Base-by-base conservation (phyloP, 2,888 invertebrate genomes). In the Trissolcus japonicus region DNA sequence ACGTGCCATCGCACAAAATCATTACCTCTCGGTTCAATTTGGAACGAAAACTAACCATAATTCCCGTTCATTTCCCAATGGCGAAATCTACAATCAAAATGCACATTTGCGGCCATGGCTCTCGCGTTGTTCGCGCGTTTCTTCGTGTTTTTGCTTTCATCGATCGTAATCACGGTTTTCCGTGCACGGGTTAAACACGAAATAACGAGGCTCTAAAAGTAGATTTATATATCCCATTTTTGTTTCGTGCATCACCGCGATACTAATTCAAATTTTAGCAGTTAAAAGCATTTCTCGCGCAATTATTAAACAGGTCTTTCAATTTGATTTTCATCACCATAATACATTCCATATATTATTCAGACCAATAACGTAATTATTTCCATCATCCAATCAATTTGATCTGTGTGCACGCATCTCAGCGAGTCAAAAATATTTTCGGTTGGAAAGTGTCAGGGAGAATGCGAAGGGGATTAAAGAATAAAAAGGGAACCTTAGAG, bases 311-410 rank as follows among this genome's bases (percentile, higher is more conserved):
- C 25, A 25, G 25, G 25, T 25, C 35, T 35, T 35, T 35, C 35
- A 35, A 35, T 35, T 1, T 11, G 35, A 35, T 35, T 25, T 25
- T 6, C 35, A 11, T 35, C 11, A 35, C 11, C 11, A 11, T 35
- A 7, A 7, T 35, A 35, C 35, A 11, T 35, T 35, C 11, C 35
- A 35, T 35, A 35, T 35, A 35, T 11, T 35, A 35, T 35, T 71
- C 43, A 57, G 55, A 61, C 63, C 67, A 79, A 81, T 63, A 74
- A 75, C 79, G 79, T 80, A 78, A 80, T 43, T 66, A 76, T 78
- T 80, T 79, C 72, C 75, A 78, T 73, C 76, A 77, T 79, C 76
- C 79, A 68, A 46, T 14, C 51, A 53, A 53, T 19, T 13, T 14
- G 48, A 48, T 13, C 21, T 17, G 13, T 35, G 9, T 1, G 35